These are phyloP conservation scores for Trissolcus brochymenae DNA, from an alignment of 2,888 invertebrate species.

Conservation along the genomic window DNA sequence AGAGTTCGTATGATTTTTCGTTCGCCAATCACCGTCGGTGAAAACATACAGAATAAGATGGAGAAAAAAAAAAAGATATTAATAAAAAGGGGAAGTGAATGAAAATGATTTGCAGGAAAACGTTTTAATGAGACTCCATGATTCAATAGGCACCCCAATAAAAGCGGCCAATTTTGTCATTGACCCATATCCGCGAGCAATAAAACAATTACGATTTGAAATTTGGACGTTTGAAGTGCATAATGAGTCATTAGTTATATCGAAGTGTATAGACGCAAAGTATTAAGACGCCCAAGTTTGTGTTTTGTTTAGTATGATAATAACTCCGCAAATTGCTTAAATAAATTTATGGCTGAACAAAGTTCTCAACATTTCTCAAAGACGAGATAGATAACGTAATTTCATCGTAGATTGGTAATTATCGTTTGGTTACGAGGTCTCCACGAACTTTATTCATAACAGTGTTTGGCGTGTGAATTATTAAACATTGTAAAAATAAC, in stretches of 20 bases:
- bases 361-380: slow-evolving; percentile 49
- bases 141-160: neutral
- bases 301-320: slow-evolving; percentile 38
- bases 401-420: slow-evolving; percentile 52
- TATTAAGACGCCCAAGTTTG: slow-evolving; percentile 14
- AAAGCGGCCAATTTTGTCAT: neutral
- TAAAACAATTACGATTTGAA: neutral
- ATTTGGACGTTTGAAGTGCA: too few relatives aligned
- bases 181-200: neutral
- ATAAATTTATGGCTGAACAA: slow-evolving; percentile 49
- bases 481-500: slow-evolving; percentile 16
- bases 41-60: slow-evolving; percentile 7
- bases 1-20: slow-evolving; percentile 29
- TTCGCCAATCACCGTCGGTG: slow-evolving; percentile 6
- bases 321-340: slow-evolving; percentile 47
- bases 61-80: too few relatives aligned
- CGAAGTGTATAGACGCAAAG: too few relatives aligned
- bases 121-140: too few relatives aligned
- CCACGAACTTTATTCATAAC: slow-evolving; percentile 47
- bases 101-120: too few relatives aligned
- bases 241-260: too few relatives aligned
- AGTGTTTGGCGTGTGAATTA: slow-evolving; percentile 30
- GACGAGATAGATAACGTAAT: slow-evolving; percentile 50
- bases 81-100: too few relatives aligned
- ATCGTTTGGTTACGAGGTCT: slow-evolving; percentile 44